A percentile compares a stretch with the other conserved stretches of the same genome.
Evolutionary conservation across 2,888 invertebrate species (phyloP).

Genomic region (Rhabditoides inermis): DNA sequence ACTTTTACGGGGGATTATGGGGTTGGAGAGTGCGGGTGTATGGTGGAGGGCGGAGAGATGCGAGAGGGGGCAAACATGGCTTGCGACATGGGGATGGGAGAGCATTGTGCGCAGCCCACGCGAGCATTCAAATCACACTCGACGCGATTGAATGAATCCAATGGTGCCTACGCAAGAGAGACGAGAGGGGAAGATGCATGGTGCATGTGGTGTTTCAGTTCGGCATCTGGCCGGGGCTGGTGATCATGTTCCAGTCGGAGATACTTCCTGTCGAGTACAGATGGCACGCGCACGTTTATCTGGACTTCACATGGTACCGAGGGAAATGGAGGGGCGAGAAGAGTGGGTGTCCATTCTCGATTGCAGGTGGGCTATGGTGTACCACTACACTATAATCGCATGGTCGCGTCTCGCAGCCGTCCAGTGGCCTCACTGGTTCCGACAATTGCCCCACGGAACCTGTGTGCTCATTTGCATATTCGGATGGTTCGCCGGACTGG

Average conservation of each 20-base stretch:
- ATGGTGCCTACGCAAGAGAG: too few species aligned
- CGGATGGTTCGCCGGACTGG: conserved; percentile 36
- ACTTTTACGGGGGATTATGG: too few species aligned
- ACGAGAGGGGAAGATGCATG: too few species aligned
- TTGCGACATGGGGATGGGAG: too few species aligned
- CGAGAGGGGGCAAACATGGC: too few species aligned
- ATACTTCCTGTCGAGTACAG: conserved; percentile 19
- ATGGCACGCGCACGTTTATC: conserved; percentile 32
- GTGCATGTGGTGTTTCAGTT: conserved; percentile 19
- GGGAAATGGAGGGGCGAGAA: conserved; percentile 5
- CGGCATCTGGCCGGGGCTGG: conserved; percentile 39
- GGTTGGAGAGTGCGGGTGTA: too few species aligned
- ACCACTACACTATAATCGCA: conserved; percentile 37
- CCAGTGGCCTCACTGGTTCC: conserved; percentile 40
- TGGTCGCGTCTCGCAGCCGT: conserved; percentile 39
- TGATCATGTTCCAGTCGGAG: conserved; percentile 32
- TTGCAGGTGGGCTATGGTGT: conserved; percentile 31
- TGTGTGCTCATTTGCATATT: conserved; percentile 30
- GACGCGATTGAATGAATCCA: too few species aligned
- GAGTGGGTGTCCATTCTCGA: too few species aligned
- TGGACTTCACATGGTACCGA: conserved; percentile 42
- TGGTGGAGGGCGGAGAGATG: too few species aligned
- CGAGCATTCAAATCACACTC: too few species aligned
- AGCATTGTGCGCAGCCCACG: too few species aligned
- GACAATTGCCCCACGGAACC: conserved; percentile 14